phyloP scores from a whole-genome alignment of 2,113 vertebrate species.

The Nipponia nippon region DNA sequence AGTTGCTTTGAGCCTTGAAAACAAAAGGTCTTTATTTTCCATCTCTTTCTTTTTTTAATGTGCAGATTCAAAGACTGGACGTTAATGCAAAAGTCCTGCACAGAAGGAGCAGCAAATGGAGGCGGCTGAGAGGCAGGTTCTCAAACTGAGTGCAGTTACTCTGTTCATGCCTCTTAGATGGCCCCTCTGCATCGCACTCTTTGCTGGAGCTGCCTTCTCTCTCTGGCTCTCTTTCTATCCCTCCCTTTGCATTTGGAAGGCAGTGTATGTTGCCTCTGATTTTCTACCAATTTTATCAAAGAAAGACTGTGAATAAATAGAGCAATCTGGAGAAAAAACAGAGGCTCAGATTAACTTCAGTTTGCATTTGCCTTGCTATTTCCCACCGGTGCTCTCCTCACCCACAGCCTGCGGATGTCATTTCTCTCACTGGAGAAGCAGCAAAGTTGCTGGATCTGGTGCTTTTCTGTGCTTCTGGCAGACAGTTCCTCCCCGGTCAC shows the following conservation, averaged over 20 bases:
- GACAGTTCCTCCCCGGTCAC: neutral
- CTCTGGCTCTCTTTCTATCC: neutral
- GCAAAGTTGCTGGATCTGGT: neutral
- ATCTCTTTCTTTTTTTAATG: neutral
- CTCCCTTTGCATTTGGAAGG: slow-evolving; percentile 20
- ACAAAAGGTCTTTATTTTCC: neutral
- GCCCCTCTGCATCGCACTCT: neutral
- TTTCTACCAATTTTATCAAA: slow-evolving; percentile 31
- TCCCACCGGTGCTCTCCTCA: neutral
- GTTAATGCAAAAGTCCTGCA: neutral
- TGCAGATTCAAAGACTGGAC: neutral
- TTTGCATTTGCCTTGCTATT: neutral
- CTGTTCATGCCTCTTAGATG: neutral
- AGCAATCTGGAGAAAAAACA: neutral
- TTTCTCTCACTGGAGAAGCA: neutral
- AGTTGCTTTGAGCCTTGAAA: neutral
- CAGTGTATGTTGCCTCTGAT: neutral
- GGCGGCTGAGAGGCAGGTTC: neutral
- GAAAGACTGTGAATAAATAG: slow-evolving; percentile 28
- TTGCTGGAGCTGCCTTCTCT: neutral
- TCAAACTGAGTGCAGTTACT: neutral
- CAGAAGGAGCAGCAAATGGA: neutral
- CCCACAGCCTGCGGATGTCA: neutral
- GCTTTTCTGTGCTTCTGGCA: neutral
- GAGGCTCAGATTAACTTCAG: neutral